Percentiles rank a stretch among this genome's conserved stretches.
phyloP scores from a whole-genome alignment of 2,113 vertebrate genomes.

The Mohoua ochrocephala region DNA sequence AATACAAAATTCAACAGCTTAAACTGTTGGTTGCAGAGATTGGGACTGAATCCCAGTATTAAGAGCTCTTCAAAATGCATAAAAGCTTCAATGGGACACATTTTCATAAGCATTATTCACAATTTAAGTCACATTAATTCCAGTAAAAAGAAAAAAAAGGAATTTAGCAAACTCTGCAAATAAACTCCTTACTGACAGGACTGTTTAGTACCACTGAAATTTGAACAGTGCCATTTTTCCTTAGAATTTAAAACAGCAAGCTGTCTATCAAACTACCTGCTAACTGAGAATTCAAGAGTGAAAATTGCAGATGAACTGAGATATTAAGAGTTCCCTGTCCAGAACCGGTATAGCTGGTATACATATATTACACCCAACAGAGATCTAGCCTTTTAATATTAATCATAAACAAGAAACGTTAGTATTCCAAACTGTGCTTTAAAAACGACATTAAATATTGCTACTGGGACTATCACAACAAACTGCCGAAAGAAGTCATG shows the following conservation, averaged over 20 bases:
- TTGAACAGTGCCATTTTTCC: not conserved
- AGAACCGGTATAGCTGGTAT: not conserved
- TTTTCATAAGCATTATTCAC: slow-evolving; percentile 50
- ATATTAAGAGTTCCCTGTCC: not conserved
- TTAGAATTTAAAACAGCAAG: not conserved
- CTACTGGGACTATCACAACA: not conserved
- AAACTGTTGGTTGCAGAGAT: slow-evolving; percentile 9
- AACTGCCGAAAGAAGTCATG: not conserved
- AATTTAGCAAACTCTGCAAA: slow-evolving; percentile 28
- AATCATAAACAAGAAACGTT: not conserved
- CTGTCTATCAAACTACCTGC: not conserved
- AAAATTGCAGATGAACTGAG: slow-evolving; percentile 3
- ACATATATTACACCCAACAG: not conserved
- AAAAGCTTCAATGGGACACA: slow-evolving; percentile 54
- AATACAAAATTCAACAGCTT: slow-evolving; percentile 23
- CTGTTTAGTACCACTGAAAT: not conserved
- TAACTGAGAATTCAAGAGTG: not conserved
- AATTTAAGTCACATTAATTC: slow-evolving; percentile 57
- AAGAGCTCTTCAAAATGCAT: slow-evolving; percentile 60
- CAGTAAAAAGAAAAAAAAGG: slow-evolving; percentile 13
- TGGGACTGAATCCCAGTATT: slow-evolving; percentile 34
- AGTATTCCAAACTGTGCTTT: not conserved
- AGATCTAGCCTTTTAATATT: not conserved
- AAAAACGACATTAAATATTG: not conserved
- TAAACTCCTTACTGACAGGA: not conserved